These are phyloP conservation scores for Lutjanus argentimaculatus DNA, from an alignment of 2,797 vertebrate genomes.

Conservation along the genomic window DNA sequence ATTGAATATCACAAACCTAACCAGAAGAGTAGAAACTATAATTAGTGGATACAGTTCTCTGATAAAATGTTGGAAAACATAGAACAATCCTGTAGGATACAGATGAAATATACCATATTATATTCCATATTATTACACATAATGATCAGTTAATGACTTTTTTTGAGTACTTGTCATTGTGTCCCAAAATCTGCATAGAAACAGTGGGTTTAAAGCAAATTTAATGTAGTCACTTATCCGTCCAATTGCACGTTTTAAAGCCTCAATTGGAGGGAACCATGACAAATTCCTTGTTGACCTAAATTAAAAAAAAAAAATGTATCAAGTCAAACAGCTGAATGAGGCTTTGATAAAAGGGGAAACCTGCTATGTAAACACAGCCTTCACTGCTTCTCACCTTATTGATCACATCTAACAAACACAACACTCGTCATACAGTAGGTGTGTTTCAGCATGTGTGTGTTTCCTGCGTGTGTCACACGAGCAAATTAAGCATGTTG, in stretches of 20 bases:
- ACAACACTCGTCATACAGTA: slow-evolving; percentile 74
- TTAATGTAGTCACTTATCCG: not conserved
- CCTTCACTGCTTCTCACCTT: slow-evolving; percentile 72
- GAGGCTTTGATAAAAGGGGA: slow-evolving; percentile 53
- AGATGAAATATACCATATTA: too few species aligned
- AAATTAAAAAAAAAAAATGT: slow-evolving; percentile 33
- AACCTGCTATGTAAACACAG: slow-evolving; percentile 81
- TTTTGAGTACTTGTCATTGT: not conserved
- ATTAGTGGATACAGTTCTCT: not conserved
- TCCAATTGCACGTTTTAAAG: slow-evolving; percentile 36
- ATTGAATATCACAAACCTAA: not conserved
- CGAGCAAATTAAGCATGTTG: slow-evolving; percentile 83
- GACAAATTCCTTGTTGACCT: slow-evolving; percentile 80
- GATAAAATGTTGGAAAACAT: not conserved
- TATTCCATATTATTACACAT: not conserved
- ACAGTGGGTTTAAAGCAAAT: slow-evolving; percentile 4
- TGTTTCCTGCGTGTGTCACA: slow-evolving; percentile 66
- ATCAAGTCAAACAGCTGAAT: slow-evolving; percentile 54
- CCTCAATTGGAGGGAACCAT: slow-evolving; percentile 56
- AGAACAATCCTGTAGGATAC: not conserved
- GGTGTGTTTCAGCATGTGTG: slow-evolving; percentile 58
- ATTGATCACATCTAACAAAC: slow-evolving; percentile 83
- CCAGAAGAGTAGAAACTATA: not conserved
- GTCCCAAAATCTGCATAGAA: slow-evolving; percentile 21
- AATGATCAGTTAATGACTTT: not conserved